Conservation (phyloP, 2,888 invertebrate genomes). For the Agonum fuliginosum region DNA sequence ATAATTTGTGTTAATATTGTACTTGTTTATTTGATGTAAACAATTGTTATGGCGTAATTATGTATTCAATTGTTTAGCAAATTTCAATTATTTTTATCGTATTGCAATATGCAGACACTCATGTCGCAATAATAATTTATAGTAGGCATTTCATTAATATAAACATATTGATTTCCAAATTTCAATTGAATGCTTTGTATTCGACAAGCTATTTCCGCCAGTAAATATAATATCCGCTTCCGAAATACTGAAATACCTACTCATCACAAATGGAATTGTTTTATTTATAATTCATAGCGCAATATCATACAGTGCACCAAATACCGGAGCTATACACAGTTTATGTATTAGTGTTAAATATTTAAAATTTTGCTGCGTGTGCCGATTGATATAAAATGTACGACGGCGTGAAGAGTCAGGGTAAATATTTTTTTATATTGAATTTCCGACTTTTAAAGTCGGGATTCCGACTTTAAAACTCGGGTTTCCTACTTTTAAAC, state of each 20-base stretch:
- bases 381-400: too few species aligned
- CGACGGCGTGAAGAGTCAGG: too few species aligned
- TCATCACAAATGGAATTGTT: conserved; percentile 29
- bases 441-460: too few species aligned
- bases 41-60: neutral
- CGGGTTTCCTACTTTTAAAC: too few species aligned
- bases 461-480: too few species aligned
- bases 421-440: too few species aligned
- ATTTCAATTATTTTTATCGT: neutral
- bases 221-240: conserved; percentile 34
- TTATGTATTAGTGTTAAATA: too few species aligned
- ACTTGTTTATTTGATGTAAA: too few species aligned
- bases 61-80: neutral
- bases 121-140: conserved; percentile 23
- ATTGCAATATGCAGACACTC: conserved; percentile 6
- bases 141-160: conserved; percentile 23
- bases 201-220: conserved; percentile 33
- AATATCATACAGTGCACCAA: too few species aligned
- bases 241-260: neutral
- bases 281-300: conserved; percentile 18
- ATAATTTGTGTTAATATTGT: too few species aligned
- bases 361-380: too few species aligned
- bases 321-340: too few species aligned
- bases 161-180: conserved; percentile 32
- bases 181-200: conserved; percentile 16